phyloP scores from a whole-genome alignment of 2,797 vertebrate species.

The Syndactyla subalaris region DNA sequence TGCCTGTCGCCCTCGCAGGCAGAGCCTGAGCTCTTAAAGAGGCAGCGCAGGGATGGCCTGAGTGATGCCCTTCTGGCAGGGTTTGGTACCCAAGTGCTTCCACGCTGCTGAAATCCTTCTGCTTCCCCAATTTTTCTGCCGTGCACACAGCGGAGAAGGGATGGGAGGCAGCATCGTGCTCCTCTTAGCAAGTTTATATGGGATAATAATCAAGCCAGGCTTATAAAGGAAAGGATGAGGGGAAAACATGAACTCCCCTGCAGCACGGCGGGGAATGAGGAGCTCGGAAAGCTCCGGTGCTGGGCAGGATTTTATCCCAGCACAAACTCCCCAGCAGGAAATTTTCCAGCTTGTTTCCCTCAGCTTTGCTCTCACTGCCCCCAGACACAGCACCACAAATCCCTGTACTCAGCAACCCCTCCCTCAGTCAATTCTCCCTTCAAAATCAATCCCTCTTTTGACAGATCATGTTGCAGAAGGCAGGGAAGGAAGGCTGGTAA shows the following conservation, averaged over 20 bases:
- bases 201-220: background rate
- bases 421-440: background rate
- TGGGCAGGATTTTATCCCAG: background rate
- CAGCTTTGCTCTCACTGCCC: background rate
- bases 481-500: background rate
- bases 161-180: background rate
- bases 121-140: background rate
- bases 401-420: background rate
- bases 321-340: background rate
- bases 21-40: conserved; percentile 4
- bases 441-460: background rate
- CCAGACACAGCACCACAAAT: fast-evolving
- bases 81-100: background rate
- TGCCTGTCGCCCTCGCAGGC: background rate
- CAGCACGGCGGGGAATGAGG: background rate
- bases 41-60: background rate
- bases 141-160: fast-evolving
- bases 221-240: background rate
- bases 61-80: fast-evolving
- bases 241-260: background rate
- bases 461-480: background rate
- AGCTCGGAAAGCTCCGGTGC: background rate
- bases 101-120: fast-evolving
- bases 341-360: background rate
- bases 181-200: fast-evolving